Percentiles rank a stretch among this genome's conserved stretches.
phyloP scores from a whole-genome alignment of 2,888 invertebrate genomes.

The Ennomos quercinarius region DNA sequence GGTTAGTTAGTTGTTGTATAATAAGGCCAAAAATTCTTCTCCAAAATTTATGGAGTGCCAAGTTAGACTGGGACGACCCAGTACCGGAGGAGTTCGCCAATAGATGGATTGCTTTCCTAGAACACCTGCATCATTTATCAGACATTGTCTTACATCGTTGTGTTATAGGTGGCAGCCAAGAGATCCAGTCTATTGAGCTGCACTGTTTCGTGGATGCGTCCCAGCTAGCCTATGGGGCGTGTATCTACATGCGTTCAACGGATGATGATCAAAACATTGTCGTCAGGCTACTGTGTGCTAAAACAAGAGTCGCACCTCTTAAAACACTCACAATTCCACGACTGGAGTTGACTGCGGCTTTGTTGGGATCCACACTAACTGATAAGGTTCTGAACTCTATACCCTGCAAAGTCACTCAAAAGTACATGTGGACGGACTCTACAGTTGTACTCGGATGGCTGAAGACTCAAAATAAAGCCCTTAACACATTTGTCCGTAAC shows the following conservation, averaged over 20 bases:
- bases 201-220: slow-evolving; percentile 14
- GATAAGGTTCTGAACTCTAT: no score
- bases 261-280: no score
- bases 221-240: slow-evolving; percentile 14
- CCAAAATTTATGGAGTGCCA: slow-evolving; percentile 22
- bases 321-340: no score
- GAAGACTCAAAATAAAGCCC: no score
- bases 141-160: slow-evolving; percentile 4
- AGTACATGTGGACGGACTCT: no score
- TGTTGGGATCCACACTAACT: no score
- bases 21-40: slow-evolving; percentile 27
- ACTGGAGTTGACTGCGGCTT: no score
- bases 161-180: slow-evolving; percentile 4
- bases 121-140: slow-evolving; percentile 7
- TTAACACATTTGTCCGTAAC: no score
- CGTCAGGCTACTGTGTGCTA: no score
- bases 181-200: neutral
- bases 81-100: slow-evolving; percentile 13
- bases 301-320: no score
- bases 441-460: no score
- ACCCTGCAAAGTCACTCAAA: no score
- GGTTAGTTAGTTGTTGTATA: slow-evolving; percentile 21
- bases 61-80: slow-evolving; percentile 30
- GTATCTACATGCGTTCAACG: slow-evolving; percentile 16
- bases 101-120: slow-evolving; percentile 8